These are phyloP conservation scores for Champsocephalus esox DNA, from an alignment of 2,797 vertebrate genomes.

Conservation along the genomic window DNA sequence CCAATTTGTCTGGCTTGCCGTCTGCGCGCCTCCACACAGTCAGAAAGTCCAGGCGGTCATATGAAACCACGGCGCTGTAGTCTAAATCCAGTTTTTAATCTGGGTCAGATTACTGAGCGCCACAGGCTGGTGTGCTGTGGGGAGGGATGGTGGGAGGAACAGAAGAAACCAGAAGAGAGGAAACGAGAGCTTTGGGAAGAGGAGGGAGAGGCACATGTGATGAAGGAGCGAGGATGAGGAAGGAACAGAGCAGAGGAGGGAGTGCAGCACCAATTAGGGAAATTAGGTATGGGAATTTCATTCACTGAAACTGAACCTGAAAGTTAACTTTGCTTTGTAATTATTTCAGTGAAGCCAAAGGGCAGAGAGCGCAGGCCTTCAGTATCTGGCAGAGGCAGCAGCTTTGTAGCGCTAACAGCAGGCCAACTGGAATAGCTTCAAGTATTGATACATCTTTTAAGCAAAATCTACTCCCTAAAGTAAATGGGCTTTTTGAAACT, in stretches of 20 bases:
- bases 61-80: slow-evolving; percentile 30
- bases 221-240: slow-evolving; percentile 11
- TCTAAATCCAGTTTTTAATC: slow-evolving; percentile 68
- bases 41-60: slow-evolving; percentile 49
- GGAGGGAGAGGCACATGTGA: background rate
- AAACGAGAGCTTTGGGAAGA: slow-evolving; percentile 7
- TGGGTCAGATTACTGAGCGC: slow-evolving; percentile 65
- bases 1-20: slow-evolving; percentile 45
- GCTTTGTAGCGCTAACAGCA: slow-evolving; percentile 7
- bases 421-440: slow-evolving; percentile 18
- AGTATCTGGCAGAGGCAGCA: slow-evolving; percentile 3
- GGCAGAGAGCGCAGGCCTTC: background rate
- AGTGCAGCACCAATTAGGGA: background rate
- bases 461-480: background rate
- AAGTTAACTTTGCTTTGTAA: slow-evolving; percentile 22
- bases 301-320: slow-evolving; percentile 14
- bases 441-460: background rate
- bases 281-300: slow-evolving; percentile 7
- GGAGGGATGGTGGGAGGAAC: slow-evolving; percentile 21
- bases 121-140: slow-evolving; percentile 32
- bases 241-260: background rate
- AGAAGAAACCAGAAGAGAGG: background rate
- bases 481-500: background rate
- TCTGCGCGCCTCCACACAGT: slow-evolving; percentile 39
- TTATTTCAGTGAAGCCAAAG: background rate